Base-by-base conservation (phyloP, 2,797 vertebrate genomes). In the Peromyscus nudipes region DNA sequence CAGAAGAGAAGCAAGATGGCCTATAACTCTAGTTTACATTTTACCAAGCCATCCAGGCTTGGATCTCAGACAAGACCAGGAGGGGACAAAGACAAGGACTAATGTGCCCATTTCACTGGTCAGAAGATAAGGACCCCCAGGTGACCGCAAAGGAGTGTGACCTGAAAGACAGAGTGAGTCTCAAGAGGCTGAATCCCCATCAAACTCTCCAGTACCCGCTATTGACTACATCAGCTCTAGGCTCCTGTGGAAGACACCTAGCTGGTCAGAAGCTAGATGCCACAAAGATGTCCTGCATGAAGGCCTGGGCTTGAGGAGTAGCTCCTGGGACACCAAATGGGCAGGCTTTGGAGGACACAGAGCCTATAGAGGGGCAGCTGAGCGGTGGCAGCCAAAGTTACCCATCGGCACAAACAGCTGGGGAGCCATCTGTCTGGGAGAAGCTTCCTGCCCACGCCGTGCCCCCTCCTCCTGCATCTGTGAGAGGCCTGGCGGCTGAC, bases 341-440 rank as follows among this genome's bases (percentile, higher is more conserved):
- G 84, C 96, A 82, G 71, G 55, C 80, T 92, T 97, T 69, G 57
- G 95, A 97, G 94, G 83, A 97, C 93, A 80, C 25, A 55, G 73
- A 79, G 92, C 46, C 93, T 94, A 64, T 77, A 60, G 64, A 92
- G 87, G 94, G 93, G 89, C 96, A 64, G 17, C 89, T 65, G 87
- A 92, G 71, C 60, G 0, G 94, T 94, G 89, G 75, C 95, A 82
- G 91, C 97, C 62, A 92, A 97, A 96, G 96, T 98, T 96, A 96
- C 96, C 97, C 97, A 65, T 94, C 0, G 88, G 97, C 97, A 77
- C 93, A 97, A 97, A 96, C 98, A 98, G 96, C 97, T 97, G 98
- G 97, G 95, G 92, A 96, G 88, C 98, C 97, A 98, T 98, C 95
- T 98, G 98, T 92, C 95, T 14, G 31, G 64, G 96, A 96, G 95